Evolutionary conservation across 2,797 vertebrate genomes (phyloP).

Genomic region (Gallinago nigripennis): DNA sequence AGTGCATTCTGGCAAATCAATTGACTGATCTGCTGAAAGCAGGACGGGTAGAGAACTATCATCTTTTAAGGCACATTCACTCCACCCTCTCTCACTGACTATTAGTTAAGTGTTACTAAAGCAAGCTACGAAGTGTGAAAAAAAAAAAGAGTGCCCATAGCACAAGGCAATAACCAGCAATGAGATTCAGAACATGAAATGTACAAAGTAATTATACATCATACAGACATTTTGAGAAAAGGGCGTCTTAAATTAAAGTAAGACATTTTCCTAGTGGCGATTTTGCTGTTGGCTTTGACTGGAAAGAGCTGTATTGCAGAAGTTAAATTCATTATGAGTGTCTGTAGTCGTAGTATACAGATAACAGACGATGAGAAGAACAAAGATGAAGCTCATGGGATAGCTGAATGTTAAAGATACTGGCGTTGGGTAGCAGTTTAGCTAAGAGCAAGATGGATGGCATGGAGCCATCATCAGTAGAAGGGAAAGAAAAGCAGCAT

Average conservation of each 20-base stretch:
- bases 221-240: not conserved
- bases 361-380: not conserved
- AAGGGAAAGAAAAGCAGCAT: not conserved
- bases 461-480: not conserved
- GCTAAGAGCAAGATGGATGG: not conserved
- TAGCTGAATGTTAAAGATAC: not conserved
- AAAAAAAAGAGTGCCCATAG: not conserved
- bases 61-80: not conserved
- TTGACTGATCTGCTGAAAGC: not conserved
- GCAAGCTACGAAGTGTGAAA: not conserved
- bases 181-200: not conserved
- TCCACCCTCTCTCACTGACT: not conserved
- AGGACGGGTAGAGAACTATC: not conserved
- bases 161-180: not conserved
- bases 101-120: not conserved
- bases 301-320: not conserved
- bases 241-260: not conserved
- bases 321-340: not conserved
- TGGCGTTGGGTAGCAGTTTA: not conserved
- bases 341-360: not conserved
- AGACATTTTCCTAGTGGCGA: not conserved
- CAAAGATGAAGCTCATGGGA: not conserved
- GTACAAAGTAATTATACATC: not conserved
- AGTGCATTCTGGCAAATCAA: not conserved
- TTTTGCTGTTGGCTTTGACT: not conserved